phyloP scores from a whole-genome alignment of 2,113 vertebrate genomes.

The Grus americana region DNA sequence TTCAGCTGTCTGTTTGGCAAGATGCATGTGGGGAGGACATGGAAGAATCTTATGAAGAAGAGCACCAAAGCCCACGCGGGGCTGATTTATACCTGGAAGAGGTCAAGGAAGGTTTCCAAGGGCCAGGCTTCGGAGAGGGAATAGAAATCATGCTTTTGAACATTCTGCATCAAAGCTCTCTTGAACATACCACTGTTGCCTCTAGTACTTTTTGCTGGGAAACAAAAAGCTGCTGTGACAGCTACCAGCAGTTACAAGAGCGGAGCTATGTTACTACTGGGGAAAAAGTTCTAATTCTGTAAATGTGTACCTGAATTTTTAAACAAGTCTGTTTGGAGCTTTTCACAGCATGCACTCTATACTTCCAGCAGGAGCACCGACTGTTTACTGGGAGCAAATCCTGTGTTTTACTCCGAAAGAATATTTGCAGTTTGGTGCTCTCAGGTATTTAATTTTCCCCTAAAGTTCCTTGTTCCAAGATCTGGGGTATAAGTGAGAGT shows the following conservation, averaged over 20 bases:
- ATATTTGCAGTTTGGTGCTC: background rate
- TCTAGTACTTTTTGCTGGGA: background rate
- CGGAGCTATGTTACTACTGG: background rate
- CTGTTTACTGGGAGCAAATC: background rate
- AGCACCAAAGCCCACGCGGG: background rate
- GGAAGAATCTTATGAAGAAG: background rate
- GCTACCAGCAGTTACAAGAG: background rate
- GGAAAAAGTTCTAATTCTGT: background rate
- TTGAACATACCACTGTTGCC: background rate
- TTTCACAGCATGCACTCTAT: background rate
- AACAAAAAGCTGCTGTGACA: slow-evolving; percentile 16
- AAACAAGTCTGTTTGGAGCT: background rate
- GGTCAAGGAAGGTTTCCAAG: background rate
- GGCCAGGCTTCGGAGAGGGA: background rate
- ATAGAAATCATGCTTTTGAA: slow-evolving; percentile 34
- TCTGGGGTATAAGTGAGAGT: background rate
- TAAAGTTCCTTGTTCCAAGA: background rate
- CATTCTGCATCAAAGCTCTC: slow-evolving; percentile 35
- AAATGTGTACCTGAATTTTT: slow-evolving; percentile 4
- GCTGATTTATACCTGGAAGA: background rate
- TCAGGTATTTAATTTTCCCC: background rate
- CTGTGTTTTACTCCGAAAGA: background rate
- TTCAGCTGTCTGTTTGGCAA: background rate
- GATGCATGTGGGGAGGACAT: background rate
- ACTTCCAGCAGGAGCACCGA: background rate